Percentiles rank a stretch among this genome's conserved stretches.
Conservation (phyloP, 2,888 invertebrate genomes). For the Lordiphosa andalusiaca region DNA sequence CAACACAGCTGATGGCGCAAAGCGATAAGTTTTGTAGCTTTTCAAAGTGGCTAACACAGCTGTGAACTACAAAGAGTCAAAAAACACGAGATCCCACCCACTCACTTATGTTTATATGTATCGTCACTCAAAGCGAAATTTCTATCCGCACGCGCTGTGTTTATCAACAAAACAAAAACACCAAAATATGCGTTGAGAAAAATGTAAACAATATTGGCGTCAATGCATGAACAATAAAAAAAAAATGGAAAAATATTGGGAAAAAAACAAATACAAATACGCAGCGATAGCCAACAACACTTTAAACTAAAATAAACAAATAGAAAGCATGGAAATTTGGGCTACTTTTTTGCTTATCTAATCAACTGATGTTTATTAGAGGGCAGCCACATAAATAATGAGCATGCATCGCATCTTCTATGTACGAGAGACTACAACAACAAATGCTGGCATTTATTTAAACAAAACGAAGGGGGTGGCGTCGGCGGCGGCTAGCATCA, state of each 20-base stretch:
- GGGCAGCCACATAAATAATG: constrained; percentile 30
- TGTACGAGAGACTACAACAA: constrained; percentile 21
- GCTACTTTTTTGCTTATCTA: constrained; percentile 43
- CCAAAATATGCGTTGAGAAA: constrained; percentile 10
- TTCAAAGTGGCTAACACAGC: constrained; percentile 19
- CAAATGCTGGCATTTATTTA: constrained; percentile 37
- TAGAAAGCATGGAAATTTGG: constrained; percentile 14
- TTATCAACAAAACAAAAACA: constrained; percentile 39
- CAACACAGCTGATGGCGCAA: constrained; percentile 63
- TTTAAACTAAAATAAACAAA: constrained; percentile 58
- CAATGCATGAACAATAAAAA: constrained; percentile 49
- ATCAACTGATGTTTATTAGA: constrained; percentile 53
- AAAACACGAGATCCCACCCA: background rate
- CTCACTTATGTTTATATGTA: background rate
- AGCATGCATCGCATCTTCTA: constrained; percentile 19
- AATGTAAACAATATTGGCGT: constrained; percentile 68
- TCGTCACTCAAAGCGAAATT: constrained; percentile 30
- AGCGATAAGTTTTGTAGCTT: constrained; percentile 29
- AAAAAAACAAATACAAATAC: constrained; percentile 24
- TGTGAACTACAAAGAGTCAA: constrained; percentile 15
- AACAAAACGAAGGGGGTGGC: constrained; percentile 12
- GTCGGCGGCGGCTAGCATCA: constrained; percentile 49
- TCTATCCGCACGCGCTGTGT: constrained; percentile 57
- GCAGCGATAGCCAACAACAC: constrained; percentile 38
- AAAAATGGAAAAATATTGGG: constrained; percentile 31